These are phyloP conservation scores for Euura lappo DNA, from an alignment of 1,140 invertebrate species.

Conservation along the genomic window DNA sequence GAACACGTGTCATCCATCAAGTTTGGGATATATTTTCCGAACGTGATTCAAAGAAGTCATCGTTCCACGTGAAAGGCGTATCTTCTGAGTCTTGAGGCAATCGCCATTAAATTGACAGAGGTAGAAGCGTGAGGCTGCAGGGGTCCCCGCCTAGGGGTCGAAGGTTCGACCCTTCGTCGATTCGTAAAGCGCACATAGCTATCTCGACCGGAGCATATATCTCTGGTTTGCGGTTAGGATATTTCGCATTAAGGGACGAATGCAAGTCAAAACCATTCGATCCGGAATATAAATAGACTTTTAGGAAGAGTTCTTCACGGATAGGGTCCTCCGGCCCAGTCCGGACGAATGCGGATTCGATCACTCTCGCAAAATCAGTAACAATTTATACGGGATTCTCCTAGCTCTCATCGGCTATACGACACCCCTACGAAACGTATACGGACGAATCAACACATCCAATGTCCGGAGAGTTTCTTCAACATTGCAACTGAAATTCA, in stretches of 20 bases:
- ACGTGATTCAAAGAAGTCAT: too few species aligned
- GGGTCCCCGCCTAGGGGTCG: neutral
- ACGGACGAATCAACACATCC: too few species aligned
- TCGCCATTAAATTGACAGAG: neutral
- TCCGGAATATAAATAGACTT: neutral
- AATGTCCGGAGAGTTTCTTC: too few species aligned
- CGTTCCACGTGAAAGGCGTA: neutral
- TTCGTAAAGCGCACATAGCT: neutral
- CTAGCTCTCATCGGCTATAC: too few species aligned
- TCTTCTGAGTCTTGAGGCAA: neutral
- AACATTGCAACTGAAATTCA: too few species aligned
- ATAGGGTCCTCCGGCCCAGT: too few species aligned
- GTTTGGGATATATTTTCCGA: too few species aligned
- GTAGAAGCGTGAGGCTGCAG: neutral
- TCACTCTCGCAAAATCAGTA: too few species aligned
- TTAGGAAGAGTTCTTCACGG: neutral
- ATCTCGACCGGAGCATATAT: neutral
- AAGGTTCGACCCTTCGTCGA: neutral
- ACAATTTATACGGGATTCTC: too few species aligned
- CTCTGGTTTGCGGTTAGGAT: neutral
- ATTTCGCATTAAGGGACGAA: neutral
- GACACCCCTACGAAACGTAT: too few species aligned
- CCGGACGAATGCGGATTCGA: too few species aligned
- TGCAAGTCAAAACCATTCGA: neutral
- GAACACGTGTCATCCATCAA: too few species aligned